Evolutionary conservation across 2,797 vertebrate species (phyloP).

Genomic region (Micromesistius poutassou): DNA sequence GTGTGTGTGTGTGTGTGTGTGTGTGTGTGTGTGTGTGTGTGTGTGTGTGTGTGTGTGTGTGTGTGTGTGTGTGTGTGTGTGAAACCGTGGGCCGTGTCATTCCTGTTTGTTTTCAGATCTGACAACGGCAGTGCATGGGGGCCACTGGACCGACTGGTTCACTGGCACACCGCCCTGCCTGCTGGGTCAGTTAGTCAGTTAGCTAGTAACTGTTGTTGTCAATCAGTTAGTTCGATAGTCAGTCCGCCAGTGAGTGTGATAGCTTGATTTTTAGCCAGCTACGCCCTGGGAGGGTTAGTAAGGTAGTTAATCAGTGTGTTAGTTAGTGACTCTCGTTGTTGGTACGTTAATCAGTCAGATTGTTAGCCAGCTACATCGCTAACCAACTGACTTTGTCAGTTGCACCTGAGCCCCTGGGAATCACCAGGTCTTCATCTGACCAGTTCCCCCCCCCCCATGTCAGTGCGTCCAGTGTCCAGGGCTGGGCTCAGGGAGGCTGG

Average conservation of each 20-base stretch:
- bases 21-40: not conserved
- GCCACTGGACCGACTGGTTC: constrained; percentile 16
- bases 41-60: no score
- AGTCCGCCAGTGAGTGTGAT: not conserved
- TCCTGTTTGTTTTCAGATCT: constrained; percentile 12
- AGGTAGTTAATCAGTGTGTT: constrained; percentile 1
- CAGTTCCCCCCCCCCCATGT: not conserved
- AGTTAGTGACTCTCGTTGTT: not conserved
- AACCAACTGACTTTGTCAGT: not conserved
- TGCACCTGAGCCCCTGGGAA: no score
- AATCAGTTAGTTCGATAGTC: no score
- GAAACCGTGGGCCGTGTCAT: not conserved
- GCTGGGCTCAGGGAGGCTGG: constrained; percentile 43
- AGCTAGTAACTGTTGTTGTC: not conserved
- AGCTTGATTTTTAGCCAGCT: no score
- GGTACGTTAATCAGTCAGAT: not conserved
- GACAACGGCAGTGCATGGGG: not conserved
- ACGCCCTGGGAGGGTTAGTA: not conserved
- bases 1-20: no score
- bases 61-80: no score
- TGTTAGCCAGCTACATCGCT: not conserved
- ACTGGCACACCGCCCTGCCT: constrained; percentile 29
- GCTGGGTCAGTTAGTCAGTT: constrained; percentile 2
- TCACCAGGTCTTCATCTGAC: no score
- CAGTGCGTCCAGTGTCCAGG: no score